Percentiles rank a stretch among this genome's conserved stretches.
These are phyloP conservation scores for Frankliniella intonsa DNA, from an alignment of 2,888 invertebrate genomes.

Conservation along the genomic window DNA sequence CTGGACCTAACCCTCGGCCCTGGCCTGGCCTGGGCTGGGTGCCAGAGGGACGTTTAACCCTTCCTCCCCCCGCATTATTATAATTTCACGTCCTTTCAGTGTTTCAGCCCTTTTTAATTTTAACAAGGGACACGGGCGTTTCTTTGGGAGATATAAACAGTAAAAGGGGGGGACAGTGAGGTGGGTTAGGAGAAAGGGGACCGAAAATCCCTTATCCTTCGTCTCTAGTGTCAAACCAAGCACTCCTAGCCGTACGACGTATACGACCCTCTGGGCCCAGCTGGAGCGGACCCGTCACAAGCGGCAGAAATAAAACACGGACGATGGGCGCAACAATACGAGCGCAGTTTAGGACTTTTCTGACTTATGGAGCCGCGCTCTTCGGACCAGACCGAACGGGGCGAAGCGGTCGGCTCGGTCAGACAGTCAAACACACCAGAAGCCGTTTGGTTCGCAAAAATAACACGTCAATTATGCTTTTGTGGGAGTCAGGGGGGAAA, in stretches of 20 bases:
- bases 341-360: background rate
- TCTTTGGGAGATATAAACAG: background rate
- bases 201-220: background rate
- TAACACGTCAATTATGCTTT: too few relatives aligned
- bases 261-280: background rate
- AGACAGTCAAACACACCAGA: too few relatives aligned
- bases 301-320: background rate
- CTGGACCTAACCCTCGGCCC: background rate
- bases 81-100: slow-evolving; percentile 15
- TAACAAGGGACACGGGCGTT: background rate
- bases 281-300: background rate
- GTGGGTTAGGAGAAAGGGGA: background rate
- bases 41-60: slow-evolving; percentile 21
- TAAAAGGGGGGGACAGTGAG: background rate
- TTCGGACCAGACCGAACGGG: background rate
- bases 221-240: background rate
- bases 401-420: too few relatives aligned
- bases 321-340: background rate
- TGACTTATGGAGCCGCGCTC: background rate
- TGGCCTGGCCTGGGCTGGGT: background rate
- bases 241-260: background rate
- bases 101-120: slow-evolving; percentile 21
- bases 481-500: too few relatives aligned
- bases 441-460: too few relatives aligned
- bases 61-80: background rate